Percentiles rank a stretch among this genome's conserved stretches.
Conservation (phyloP, 2,113 vertebrate species). For the Piprites chloris region DNA sequence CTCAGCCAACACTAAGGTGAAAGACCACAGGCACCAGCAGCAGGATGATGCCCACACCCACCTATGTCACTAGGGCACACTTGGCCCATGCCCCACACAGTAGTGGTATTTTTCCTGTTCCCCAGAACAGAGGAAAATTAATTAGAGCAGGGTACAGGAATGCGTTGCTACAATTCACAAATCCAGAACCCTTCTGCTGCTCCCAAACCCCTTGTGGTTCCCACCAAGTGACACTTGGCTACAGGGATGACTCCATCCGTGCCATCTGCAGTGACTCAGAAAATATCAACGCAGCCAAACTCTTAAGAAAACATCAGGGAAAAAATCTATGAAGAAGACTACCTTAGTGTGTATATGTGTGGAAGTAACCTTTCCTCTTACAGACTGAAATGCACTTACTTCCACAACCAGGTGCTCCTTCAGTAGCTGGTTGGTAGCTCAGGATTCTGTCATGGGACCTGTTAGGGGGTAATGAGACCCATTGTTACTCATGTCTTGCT, state of each 20-base stretch:
- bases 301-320: not conserved
- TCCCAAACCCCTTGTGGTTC: not conserved
- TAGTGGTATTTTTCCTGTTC: not conserved
- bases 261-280: conserved; percentile 16
- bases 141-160: not conserved
- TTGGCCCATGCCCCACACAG: fast-evolving
- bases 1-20: not conserved
- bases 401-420: fast-evolving
- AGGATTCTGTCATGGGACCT: fast-evolving
- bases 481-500: fast-evolving
- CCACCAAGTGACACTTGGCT: conserved; percentile 39
- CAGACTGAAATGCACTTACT: not conserved
- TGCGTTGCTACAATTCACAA: not conserved
- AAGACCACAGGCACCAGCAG: not conserved
- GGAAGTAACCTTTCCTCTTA: not conserved
- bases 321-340: not conserved
- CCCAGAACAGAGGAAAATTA: not conserved
- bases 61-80: fast-evolving
- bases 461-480: fast-evolving
- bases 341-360: not conserved
- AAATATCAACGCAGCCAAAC: not conserved
- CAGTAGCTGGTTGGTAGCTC: not conserved
- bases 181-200: not conserved
- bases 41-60: fast-evolving
- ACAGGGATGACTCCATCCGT: not conserved